These are phyloP conservation scores for Corapipo altera DNA, from an alignment of 2,113 vertebrate species.

Conservation along the genomic window DNA sequence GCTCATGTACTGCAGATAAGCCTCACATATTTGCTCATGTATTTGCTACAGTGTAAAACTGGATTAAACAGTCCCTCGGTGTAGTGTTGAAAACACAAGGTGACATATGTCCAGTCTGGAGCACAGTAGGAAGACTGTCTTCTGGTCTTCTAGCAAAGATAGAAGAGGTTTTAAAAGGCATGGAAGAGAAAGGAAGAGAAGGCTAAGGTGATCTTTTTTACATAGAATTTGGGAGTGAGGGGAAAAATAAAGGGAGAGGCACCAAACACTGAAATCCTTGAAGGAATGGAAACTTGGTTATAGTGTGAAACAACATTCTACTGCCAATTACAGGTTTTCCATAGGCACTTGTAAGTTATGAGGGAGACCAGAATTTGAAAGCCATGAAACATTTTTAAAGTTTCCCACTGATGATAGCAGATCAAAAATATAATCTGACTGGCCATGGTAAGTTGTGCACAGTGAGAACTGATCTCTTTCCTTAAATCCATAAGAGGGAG, in stretches of 20 bases:
- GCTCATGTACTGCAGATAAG: neutral
- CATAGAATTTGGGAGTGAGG: neutral
- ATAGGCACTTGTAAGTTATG: neutral
- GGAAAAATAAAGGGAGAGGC: neutral
- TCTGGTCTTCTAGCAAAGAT: neutral
- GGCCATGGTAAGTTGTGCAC: neutral
- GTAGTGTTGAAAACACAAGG: neutral
- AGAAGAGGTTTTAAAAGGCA: neutral
- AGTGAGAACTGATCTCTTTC: neutral
- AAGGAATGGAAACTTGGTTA: neutral
- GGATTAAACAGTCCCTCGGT: neutral
- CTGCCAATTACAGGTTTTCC: neutral
- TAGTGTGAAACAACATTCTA: neutral
- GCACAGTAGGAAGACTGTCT: neutral
- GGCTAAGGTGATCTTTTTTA: neutral
- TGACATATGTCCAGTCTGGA: neutral
- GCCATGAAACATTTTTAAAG: neutral
- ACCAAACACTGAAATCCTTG: neutral
- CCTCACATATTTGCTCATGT: neutral
- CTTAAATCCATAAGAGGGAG: neutral
- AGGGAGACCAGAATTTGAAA: neutral
- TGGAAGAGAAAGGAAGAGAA: neutral
- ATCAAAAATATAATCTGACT: neutral
- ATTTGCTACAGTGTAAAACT: neutral
- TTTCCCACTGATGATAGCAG: neutral